Base-by-base conservation (phyloP, 2,113 vertebrate species). In the Bettongia penicillata region DNA sequence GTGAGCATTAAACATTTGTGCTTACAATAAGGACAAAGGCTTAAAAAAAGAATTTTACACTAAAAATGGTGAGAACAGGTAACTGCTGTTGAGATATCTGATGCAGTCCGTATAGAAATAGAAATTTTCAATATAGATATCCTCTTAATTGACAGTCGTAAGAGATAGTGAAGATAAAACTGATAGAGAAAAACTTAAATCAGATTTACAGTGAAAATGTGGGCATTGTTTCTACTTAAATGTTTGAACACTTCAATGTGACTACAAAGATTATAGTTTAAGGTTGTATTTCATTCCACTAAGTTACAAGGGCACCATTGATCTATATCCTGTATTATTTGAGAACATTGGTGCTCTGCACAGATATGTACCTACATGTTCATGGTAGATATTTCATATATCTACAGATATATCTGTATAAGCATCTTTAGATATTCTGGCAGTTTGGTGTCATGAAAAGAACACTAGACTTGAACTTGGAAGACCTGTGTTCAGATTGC, bases 281-380 rank as follows among this genome's bases (percentile, higher is more conserved):
- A 91, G 22, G 52, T 9, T 49, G 0, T 8, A 0, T 43, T 89
- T 94, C 28, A 9, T 5, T 49, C 28, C 23, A 10, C 9, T 4
- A 0, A 3, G 47, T 77, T 48, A 9, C 0, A 23, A 51, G n/a
- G 12, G 10, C 0, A 49, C 77, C 31, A 0, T 23, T 14, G 2
- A 9, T 53, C 92, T 51, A 9, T 22, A 48, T 52, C 0, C 0
- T 68, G 3, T 37, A 0, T 37, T 24, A 28, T 0, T 0, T n/a
- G 1, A 2, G 23, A 37, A 57, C 49, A 43, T 22, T 84, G 51
- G 51, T 14, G 77, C 25, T 24, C 37, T 19, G 26, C 3, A 43
- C 11, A 16, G n/a, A 84, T 22, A 12, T 84, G 37, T n/a, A 19
- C 31, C 37, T n/a, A 14, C 8, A 5, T 77, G 9, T 43, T n/a